phyloP scores from a whole-genome alignment of 2,888 invertebrate species.

The Drosophila demipolita region DNA sequence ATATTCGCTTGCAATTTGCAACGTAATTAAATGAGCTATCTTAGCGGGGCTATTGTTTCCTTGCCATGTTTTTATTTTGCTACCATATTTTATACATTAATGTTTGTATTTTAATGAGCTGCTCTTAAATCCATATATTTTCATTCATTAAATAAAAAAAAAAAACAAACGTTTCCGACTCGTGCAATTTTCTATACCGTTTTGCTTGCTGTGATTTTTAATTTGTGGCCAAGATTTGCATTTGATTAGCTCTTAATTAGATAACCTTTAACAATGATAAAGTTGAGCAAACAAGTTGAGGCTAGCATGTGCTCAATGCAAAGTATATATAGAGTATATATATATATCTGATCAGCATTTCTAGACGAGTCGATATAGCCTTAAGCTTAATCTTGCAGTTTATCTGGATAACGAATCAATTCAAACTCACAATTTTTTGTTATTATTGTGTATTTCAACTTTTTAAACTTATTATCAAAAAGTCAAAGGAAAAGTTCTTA shows the following conservation, averaged over 20 bases:
- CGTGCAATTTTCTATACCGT: conserved; percentile 41
- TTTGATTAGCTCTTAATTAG: conserved; percentile 38
- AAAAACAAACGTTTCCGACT: conserved; percentile 40
- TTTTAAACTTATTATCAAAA: too few relatives aligned
- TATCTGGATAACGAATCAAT: neutral
- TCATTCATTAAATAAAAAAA: conserved; percentile 62
- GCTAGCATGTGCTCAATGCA: neutral
- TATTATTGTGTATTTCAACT: too few relatives aligned
- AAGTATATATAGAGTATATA: too few relatives aligned
- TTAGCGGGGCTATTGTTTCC: conserved; percentile 17
- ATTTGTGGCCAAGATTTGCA: conserved; percentile 42
- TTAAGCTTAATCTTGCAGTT: neutral
- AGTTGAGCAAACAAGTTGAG: neutral
- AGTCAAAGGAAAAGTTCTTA: neutral
- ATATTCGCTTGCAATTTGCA: conserved; percentile 36
- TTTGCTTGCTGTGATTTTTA: conserved; percentile 53
- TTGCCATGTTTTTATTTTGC: conserved; percentile 6
- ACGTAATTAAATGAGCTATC: conserved; percentile 38
- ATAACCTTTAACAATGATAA: conserved; percentile 1
- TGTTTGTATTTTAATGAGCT: conserved; percentile 60
- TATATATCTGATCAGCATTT: neutral
- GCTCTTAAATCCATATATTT: conserved; percentile 59
- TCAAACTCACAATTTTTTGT: neutral
- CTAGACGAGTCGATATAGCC: neutral
- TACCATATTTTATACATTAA: conserved; percentile 22